Percentiles rank a stretch among this genome's conserved stretches.
phyloP scores from a whole-genome alignment of 2,797 vertebrate species.

The Acrocephalus scirpaceus region DNA sequence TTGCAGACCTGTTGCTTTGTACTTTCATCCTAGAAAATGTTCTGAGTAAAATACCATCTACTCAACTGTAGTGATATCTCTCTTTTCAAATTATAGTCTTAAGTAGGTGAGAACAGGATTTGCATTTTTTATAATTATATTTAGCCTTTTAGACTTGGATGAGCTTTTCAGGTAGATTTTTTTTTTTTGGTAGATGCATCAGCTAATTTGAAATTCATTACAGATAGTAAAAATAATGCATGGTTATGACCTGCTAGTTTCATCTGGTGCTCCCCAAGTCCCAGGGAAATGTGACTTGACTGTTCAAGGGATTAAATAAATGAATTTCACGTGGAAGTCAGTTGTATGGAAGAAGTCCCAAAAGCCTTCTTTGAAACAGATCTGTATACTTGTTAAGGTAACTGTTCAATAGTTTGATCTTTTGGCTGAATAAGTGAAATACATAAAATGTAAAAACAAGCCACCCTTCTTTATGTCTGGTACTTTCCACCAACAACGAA shows the following conservation, averaged over 20 bases:
- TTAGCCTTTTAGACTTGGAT: background rate
- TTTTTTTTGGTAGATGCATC: background rate
- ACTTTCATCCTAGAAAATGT: background rate
- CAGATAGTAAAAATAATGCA: background rate
- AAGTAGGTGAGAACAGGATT: background rate
- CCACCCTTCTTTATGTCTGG: background rate
- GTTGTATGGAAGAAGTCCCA: background rate
- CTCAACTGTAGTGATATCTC: background rate
- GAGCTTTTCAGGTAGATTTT: background rate
- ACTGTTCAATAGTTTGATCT: background rate
- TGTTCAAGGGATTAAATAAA: slow-evolving; percentile 10
- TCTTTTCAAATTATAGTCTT: background rate
- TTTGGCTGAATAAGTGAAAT: background rate
- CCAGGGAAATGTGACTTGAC: background rate
- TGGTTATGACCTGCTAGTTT: background rate
- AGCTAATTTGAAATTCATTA: background rate
- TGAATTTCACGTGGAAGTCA: background rate
- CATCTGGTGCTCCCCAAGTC: background rate
- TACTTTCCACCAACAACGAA: background rate
- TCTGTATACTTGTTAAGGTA: background rate
- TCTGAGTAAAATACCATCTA: background rate
- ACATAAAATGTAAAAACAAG: background rate
- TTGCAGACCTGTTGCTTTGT: slow-evolving; percentile 42
- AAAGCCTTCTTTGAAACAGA: background rate
- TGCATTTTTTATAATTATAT: background rate